Evolutionary conservation across 2,888 invertebrate genomes (phyloP).

Genomic region (Sesia bembeciformis): DNA sequence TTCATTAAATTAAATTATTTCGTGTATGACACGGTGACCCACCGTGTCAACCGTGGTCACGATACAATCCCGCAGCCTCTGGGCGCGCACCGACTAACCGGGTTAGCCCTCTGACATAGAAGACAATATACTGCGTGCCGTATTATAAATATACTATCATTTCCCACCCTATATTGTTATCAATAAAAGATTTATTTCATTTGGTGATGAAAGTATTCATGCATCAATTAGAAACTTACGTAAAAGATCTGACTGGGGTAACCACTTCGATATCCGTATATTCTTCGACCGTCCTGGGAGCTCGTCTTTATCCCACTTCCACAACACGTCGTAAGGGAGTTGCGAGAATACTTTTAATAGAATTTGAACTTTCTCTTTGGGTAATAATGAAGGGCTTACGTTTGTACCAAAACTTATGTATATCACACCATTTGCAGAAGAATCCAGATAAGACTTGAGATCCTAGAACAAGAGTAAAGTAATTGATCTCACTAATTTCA

Average conservation of each 20-base stretch:
- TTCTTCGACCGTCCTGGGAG: conserved; percentile 22
- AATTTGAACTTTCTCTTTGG: conserved; percentile 13
- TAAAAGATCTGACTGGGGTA: conserved; percentile 28
- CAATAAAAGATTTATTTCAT: too few relatives aligned
- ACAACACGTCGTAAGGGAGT: conserved; percentile 24
- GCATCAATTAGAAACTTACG: conserved; percentile 13
- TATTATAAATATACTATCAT: too few relatives aligned
- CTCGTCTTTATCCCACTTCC: conserved; percentile 26
- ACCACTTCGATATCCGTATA: conserved; percentile 27
- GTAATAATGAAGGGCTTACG: conserved; percentile 16
- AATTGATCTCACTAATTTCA: neutral
- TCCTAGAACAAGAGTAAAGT: neutral
- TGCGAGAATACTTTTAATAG: conserved; percentile 16
- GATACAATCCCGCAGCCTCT: too few relatives aligned
- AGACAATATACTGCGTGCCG: too few relatives aligned
- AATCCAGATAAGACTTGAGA: conserved; percentile 2
- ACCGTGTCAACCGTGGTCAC: too few relatives aligned
- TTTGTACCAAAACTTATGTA: conserved; percentile 40
- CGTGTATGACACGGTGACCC: too few relatives aligned
- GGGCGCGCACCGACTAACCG: too few relatives aligned
- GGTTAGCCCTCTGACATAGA: too few relatives aligned
- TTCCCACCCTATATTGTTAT: too few relatives aligned
- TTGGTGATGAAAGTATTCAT: too few relatives aligned
- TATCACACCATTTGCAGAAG: conserved; percentile 12
- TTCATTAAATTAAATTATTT: too few relatives aligned